Conservation (phyloP, 1,140 invertebrate species). For the Dreissena rostriformis region DNA sequence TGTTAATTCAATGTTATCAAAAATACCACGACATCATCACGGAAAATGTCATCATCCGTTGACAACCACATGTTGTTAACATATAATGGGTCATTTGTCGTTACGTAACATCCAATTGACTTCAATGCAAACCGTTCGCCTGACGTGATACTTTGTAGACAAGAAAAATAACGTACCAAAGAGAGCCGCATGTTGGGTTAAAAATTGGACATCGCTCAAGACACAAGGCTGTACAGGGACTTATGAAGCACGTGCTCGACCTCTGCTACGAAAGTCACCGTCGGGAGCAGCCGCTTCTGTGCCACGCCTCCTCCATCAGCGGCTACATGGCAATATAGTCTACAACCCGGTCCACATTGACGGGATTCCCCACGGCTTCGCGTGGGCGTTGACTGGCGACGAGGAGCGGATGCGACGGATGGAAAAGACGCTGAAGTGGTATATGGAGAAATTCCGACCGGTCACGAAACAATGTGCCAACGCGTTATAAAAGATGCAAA, state of each 20-base stretch:
- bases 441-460: slow-evolving; percentile 85
- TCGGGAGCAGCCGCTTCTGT: slow-evolving; percentile 85
- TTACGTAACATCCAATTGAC: no score
- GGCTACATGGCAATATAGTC: slow-evolving; percentile 90
- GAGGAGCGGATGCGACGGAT: slow-evolving; percentile 87
- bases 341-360: slow-evolving; percentile 93
- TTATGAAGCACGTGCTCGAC: slow-evolving; percentile 88
- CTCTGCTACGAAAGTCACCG: slow-evolving; percentile 85
- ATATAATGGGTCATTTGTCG: no score
- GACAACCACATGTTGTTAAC: no score
- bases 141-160: no score
- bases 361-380: slow-evolving; percentile 89
- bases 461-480: slow-evolving; percentile 89
- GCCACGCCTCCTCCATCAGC: slow-evolving; percentile 95
- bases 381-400: slow-evolving; percentile 89
- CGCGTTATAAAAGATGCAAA: slow-evolving; percentile 91
- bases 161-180: no score
- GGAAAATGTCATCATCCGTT: no score
- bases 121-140: no score
- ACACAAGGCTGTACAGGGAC: slow-evolving; percentile 85
- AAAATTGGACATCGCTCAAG: no score
- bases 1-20: no score
- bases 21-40: no score
- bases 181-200: no score
- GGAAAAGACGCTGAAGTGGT: slow-evolving; percentile 69